These are phyloP conservation scores for Alligator sinensis DNA, from an alignment of 2,113 vertebrate species.

Conservation along the genomic window DNA sequence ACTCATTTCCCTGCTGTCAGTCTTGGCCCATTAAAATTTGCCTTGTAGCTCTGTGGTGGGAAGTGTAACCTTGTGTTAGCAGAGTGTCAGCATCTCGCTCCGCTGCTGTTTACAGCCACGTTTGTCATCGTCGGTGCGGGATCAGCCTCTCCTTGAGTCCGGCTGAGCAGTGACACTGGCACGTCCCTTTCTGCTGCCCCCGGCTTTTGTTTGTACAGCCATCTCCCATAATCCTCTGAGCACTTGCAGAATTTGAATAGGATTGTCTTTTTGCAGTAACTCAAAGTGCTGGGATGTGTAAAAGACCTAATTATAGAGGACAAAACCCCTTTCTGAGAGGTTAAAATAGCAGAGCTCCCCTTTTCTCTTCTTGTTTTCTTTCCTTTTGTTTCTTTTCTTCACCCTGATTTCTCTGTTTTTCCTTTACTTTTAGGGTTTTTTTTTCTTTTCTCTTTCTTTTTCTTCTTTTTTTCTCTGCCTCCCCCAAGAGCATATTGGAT, in stretches of 20 bases:
- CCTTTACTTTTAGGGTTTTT: neutral
- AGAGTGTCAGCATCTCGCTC: constrained; percentile 76
- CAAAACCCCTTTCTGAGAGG: neutral
- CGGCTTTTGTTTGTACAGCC: neutral
- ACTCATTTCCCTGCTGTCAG: constrained; percentile 69
- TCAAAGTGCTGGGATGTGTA: neutral
- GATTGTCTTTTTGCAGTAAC: constrained; percentile 17
- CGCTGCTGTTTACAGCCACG: constrained; percentile 71
- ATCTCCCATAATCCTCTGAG: constrained; percentile 6
- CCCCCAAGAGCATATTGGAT: fast-evolving
- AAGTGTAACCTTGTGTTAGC: constrained; percentile 66
- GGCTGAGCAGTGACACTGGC: constrained; percentile 17
- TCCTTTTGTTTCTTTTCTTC: neutral
- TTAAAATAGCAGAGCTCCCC: neutral
- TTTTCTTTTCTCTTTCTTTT: neutral
- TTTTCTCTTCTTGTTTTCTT: neutral
- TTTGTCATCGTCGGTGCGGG: constrained; percentile 61
- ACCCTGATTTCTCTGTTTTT: neutral
- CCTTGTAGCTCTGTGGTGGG: constrained; percentile 46
- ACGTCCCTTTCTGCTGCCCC: neutral
- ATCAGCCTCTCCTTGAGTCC: constrained; percentile 73
- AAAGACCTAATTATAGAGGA: neutral
- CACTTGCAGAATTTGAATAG: constrained; percentile 20
- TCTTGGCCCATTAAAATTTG: constrained; percentile 65
- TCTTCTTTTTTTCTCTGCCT: neutral